These are phyloP conservation scores for Asarcornis scutulata DNA, from an alignment of 2,113 vertebrate species.

Conservation along the genomic window DNA sequence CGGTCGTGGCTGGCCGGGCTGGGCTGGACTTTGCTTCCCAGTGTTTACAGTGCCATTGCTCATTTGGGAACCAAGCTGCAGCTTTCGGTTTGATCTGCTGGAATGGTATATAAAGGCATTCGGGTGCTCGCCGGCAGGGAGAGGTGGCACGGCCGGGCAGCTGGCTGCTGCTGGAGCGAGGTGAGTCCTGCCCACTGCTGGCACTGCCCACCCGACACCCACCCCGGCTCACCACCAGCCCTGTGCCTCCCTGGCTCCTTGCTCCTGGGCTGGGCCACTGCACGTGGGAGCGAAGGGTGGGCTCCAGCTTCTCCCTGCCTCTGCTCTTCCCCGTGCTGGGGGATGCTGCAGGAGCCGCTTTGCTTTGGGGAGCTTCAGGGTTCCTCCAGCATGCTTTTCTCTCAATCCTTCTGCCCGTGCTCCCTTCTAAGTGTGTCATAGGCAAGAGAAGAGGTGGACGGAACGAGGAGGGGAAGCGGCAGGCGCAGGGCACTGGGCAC, in stretches of 20 bases:
- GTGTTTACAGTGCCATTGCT: neutral
- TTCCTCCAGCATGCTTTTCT: neutral
- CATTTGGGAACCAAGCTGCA: neutral
- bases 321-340: rapidly evolving
- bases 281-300: rapidly evolving
- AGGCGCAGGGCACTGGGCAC: neutral
- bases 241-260: rapidly evolving
- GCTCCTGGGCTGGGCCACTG: rapidly evolving
- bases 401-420: neutral
- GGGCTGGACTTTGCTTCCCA: neutral
- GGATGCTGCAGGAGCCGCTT: neutral
- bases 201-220: neutral
- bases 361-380: neutral
- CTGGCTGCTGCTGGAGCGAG: neutral
- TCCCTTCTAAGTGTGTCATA: neutral
- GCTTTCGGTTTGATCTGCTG: neutral
- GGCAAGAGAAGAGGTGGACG: neutral
- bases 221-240: rapidly evolving
- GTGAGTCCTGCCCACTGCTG: neutral
- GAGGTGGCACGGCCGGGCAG: neutral
- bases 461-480: neutral
- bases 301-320: neutral
- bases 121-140: neutral
- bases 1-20: neutral
- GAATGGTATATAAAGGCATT: neutral